Conservation (phyloP, 2,113 vertebrate genomes). For the Sinocyclocheilus grahami region DNA sequence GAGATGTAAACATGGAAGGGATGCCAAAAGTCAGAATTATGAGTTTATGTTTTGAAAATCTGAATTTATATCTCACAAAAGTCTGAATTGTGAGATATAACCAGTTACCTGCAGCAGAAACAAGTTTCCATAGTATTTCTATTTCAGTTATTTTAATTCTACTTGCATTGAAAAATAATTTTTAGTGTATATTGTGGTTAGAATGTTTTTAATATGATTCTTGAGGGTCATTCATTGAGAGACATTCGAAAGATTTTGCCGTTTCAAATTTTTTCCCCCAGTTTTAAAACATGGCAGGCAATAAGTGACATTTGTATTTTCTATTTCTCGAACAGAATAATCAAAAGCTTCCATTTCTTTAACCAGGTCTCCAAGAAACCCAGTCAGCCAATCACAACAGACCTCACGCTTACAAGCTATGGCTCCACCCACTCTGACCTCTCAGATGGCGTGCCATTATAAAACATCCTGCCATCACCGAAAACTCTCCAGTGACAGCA, state of each 20-base stretch:
- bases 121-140: background rate
- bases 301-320: background rate
- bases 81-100: background rate
- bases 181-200: no score
- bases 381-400: slow-evolving; percentile 58
- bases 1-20: background rate
- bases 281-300: background rate
- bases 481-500: background rate
- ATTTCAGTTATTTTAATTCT: no score
- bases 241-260: background rate
- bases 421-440: slow-evolving; percentile 79
- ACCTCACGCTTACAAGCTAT: slow-evolving; percentile 70
- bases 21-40: background rate
- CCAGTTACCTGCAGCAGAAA: background rate
- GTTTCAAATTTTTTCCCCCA: no score
- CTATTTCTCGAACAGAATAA: background rate
- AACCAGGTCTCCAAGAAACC: slow-evolving; percentile 66
- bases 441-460: slow-evolving; percentile 77
- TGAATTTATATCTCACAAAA: background rate
- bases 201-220: background rate
- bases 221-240: background rate
- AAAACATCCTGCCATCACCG: slow-evolving; percentile 28
- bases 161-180: no score
- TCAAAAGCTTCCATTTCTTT: background rate
- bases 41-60: background rate